Evolutionary conservation across 2,888 invertebrate species (phyloP).

Genomic region (Heterodera filipjevi): DNA sequence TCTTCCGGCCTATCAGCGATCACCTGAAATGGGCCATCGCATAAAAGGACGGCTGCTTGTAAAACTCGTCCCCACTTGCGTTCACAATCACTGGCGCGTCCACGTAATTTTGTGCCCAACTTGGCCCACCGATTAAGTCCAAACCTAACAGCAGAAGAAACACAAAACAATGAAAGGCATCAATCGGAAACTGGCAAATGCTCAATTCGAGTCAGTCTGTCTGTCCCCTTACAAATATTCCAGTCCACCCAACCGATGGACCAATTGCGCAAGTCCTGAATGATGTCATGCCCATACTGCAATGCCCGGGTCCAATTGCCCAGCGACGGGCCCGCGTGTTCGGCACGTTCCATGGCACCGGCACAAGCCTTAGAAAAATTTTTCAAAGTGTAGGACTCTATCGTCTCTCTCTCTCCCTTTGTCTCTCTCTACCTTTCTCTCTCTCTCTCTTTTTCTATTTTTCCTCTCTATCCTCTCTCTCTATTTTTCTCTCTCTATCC

Average conservation of each 20-base stretch:
- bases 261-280: constrained; percentile 42
- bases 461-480: too few relatives aligned
- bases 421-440: too few relatives aligned
- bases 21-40: constrained; percentile 77
- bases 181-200: not conserved
- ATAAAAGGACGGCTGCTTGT: constrained; percentile 87
- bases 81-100: constrained; percentile 80
- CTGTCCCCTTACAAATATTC: constrained; percentile 74
- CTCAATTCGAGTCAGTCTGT: not conserved
- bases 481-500: too few relatives aligned
- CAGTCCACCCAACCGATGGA: constrained; percentile 86
- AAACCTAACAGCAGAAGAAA: constrained; percentile 71
- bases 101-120: constrained; percentile 80
- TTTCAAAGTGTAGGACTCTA: too few relatives aligned
- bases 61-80: constrained; percentile 74
- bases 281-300: constrained; percentile 71
- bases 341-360: constrained; percentile 1
- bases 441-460: too few relatives aligned
- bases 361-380: not conserved
- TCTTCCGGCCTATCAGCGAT: not conserved
- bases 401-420: too few relatives aligned
- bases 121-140: constrained; percentile 74
- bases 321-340: not conserved
- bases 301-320: constrained; percentile 54
- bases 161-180: not conserved